These are phyloP conservation scores for Parapristionchus giblindavisi DNA, from an alignment of 2,888 invertebrate genomes.

Conservation along the genomic window DNA sequence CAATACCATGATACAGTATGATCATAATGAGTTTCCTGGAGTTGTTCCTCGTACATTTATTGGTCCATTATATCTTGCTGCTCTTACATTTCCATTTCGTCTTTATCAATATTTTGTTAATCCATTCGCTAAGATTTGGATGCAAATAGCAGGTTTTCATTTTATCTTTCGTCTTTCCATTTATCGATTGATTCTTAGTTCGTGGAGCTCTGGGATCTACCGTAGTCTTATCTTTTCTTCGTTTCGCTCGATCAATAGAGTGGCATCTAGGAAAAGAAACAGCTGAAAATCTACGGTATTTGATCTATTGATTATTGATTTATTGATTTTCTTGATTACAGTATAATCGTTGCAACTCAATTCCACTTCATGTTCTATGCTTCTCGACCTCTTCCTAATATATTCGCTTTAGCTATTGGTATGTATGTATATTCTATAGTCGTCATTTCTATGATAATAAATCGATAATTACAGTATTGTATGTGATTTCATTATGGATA, in stretches of 20 bases:
- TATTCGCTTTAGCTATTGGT: conserved; percentile 91
- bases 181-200: conserved; percentile 75
- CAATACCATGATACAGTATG: too few relatives aligned
- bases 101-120: neutral
- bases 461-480: conserved; percentile 78
- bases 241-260: conserved; percentile 80
- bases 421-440: conserved; percentile 69
- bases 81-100: conserved; percentile 78
- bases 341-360: conserved; percentile 83
- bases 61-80: conserved; percentile 83
- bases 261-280: conserved; percentile 83
- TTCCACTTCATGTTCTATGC: conserved; percentile 98
- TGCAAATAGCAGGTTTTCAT: conserved; percentile 44
- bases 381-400: conserved; percentile 92
- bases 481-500: conserved; percentile 87
- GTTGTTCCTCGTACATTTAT: conserved; percentile 96
- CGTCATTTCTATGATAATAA: neutral
- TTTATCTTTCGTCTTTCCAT: neutral
- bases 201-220: conserved; percentile 82
- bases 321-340: conserved; percentile 1
- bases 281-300: conserved; percentile 70
- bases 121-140: conserved; percentile 59
- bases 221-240: conserved; percentile 81
- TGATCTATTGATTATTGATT: neutral
- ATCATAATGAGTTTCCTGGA: conserved; percentile 94